A percentile compares a stretch with the other conserved stretches of the same genome.
phyloP scores from a whole-genome alignment of 2,797 vertebrate genomes.

The Petrocephalus sullivani region DNA sequence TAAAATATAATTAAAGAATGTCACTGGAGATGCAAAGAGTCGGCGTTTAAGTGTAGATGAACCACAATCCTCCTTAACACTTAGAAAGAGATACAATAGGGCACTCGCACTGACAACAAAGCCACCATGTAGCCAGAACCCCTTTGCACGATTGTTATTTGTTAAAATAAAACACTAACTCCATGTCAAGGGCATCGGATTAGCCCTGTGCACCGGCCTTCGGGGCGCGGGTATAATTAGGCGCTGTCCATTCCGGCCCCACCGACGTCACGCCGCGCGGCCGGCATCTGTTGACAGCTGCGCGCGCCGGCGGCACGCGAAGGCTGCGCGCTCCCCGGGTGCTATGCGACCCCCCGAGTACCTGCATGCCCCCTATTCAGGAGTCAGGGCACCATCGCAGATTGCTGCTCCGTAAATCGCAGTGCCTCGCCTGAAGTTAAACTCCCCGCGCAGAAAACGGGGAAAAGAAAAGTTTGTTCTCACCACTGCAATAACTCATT shows the following conservation, averaged over 20 bases:
- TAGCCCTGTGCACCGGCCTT: constrained; percentile 70
- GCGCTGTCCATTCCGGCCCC: constrained; percentile 76
- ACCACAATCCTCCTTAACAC: neutral
- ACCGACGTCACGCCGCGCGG: constrained; percentile 81
- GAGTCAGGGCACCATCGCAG: neutral
- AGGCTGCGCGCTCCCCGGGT: constrained; percentile 51
- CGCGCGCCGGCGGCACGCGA: constrained; percentile 77
- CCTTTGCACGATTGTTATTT: constrained; percentile 36
- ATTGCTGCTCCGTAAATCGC: neutral
- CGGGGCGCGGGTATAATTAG: constrained; percentile 84
- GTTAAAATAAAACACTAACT: constrained; percentile 60
- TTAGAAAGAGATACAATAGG: neutral
- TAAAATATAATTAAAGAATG: neutral
- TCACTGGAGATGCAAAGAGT: neutral
- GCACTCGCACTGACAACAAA: neutral
- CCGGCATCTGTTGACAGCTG: constrained; percentile 96
- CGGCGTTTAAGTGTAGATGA: neutral
- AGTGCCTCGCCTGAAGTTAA: neutral
- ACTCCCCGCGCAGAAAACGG: neutral
- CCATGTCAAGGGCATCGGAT: constrained; percentile 70
- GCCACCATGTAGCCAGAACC: neutral
- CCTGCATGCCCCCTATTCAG: neutral
- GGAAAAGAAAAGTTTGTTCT: neutral
- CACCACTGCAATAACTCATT: neutral
- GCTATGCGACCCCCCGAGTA: constrained; percentile 54